phyloP scores from a whole-genome alignment of 2,888 invertebrate species.

The Glaucopsyche alexis region DNA sequence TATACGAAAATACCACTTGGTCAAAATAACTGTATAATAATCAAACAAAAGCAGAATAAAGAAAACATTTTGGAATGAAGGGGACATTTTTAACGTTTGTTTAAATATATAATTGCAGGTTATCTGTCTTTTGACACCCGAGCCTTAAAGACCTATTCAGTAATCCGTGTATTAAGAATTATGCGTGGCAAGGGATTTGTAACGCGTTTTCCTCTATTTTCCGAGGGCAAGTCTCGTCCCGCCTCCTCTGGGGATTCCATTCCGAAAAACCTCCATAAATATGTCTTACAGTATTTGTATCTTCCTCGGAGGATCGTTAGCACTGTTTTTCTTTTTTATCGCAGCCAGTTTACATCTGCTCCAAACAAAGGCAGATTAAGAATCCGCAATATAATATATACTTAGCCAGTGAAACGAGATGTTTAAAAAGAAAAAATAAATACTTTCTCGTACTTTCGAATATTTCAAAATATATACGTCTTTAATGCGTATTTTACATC shows the following conservation, averaged over 20 bases:
- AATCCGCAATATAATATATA: constrained; percentile 1
- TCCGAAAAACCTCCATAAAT: constrained; percentile 71
- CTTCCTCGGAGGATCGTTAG: constrained; percentile 78
- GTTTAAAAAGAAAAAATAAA: background rate
- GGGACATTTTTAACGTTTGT: constrained; percentile 1
- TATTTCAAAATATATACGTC: too few species aligned
- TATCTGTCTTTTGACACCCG: constrained; percentile 73
- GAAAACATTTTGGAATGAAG: background rate
- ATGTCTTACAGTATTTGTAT: constrained; percentile 79
- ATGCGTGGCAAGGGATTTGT: constrained; percentile 73
- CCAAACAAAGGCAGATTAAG: constrained; percentile 29
- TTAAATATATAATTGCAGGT: constrained; percentile 61
- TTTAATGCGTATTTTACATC: too few species aligned
- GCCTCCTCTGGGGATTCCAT: constrained; percentile 26
- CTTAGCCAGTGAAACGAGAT: background rate
- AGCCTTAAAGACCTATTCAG: constrained; percentile 65
- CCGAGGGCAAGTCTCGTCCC: constrained; percentile 40
- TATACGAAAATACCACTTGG: background rate
- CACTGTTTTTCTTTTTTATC: constrained; percentile 62
- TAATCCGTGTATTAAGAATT: constrained; percentile 76
- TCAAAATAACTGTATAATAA: background rate
- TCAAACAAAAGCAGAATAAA: background rate
- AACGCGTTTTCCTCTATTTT: constrained; percentile 74
- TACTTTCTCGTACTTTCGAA: too few species aligned
- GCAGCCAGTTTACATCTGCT: constrained; percentile 61